Conservation (phyloP, 2,797 vertebrate genomes). For the Alca torda region DNA sequence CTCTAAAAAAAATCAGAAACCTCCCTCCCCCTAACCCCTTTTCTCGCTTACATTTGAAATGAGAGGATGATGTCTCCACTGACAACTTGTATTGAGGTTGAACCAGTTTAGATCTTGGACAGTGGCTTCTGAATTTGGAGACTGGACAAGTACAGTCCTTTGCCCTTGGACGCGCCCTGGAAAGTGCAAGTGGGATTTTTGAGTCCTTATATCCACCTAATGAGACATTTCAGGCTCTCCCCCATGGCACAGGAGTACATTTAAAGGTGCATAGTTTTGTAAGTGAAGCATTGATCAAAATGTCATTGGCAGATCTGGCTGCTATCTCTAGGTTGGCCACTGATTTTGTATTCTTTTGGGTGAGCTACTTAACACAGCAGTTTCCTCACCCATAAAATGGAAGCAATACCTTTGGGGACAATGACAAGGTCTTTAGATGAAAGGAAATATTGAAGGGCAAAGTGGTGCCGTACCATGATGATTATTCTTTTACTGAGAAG, state of each 20-base stretch:
- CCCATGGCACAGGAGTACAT: neutral
- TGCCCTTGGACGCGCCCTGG: rapidly evolving
- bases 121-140: neutral
- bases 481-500: neutral
- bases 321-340: neutral
- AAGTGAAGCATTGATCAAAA: neutral
- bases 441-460: neutral
- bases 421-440: neutral
- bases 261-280: neutral
- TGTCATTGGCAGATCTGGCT: neutral
- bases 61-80: neutral
- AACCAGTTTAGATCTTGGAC: neutral
- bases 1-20: neutral
- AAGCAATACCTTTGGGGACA: neutral
- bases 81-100: neutral
- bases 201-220: neutral
- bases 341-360: neutral
- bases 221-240: neutral
- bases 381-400: neutral
- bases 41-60: neutral
- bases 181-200: neutral
- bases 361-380: neutral
- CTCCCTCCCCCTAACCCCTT: rapidly evolving
- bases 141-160: neutral
- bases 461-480: neutral